These are phyloP conservation scores for Danaus plexippus DNA, from an alignment of 1,140 invertebrate genomes.

Conservation along the genomic window DNA sequence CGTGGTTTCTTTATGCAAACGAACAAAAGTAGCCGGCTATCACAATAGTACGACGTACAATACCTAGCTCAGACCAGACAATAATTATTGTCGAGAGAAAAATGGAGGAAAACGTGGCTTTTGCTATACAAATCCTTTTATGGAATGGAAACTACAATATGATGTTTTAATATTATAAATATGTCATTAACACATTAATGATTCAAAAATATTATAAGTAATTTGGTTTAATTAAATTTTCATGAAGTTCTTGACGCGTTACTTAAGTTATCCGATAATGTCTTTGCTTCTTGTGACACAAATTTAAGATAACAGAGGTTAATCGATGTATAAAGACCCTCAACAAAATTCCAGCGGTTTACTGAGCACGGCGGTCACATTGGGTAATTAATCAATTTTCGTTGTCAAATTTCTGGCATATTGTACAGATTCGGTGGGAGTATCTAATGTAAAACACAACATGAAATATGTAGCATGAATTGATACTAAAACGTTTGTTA, in stretches of 20 bases:
- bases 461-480: no score
- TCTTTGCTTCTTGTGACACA: conserved; percentile 18
- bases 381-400: conserved; percentile 21
- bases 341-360: conserved; percentile 20
- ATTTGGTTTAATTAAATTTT: background rate
- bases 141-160: no score
- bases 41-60: no score
- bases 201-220: background rate
- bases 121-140: conserved; percentile 5
- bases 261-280: conserved; percentile 18
- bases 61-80: no score
- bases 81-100: conserved; percentile 1
- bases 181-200: background rate
- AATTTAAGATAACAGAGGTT: conserved; percentile 25
- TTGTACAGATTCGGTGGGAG: no score
- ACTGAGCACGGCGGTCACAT: conserved; percentile 14
- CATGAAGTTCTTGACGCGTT: conserved; percentile 4
- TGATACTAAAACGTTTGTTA: no score
- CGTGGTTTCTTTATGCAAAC: conserved; percentile 12
- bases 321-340: conserved; percentile 19
- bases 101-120: conserved; percentile 5
- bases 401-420: conserved; percentile 9
- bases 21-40: conserved; percentile 10
- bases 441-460: no score
- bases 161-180: background rate